Evolutionary conservation across 2,888 invertebrate species (phyloP), one percentile per base, ranked within the genome.

Genomic region (Apodemia duryi): DNA sequence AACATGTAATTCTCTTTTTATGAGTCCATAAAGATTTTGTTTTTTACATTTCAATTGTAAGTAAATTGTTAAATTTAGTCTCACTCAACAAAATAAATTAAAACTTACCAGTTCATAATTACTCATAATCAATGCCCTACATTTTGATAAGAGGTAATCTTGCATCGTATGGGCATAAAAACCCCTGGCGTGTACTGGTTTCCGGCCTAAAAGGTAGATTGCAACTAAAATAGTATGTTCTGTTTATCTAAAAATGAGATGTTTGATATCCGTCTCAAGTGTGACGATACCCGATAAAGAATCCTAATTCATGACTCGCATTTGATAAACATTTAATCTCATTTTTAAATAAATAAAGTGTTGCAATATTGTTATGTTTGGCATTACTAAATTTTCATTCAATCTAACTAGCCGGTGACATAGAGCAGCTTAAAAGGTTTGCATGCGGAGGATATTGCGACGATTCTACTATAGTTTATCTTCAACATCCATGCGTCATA

Each of bases 71-170:
- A 54, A 54, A 54, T 54, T 54, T 29, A 32, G 29, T 29, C 10
- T 54, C 28, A 29, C 29, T 54, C 54, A 1, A 54, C 29, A 11
- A 28, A 29, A 28, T 62, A 29, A 61, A 41, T 52, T 61, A 64
- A 61, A 57, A 57, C 63, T 21, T 52, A 65, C 41, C 61, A 70
- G 71, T 62, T 65, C 66, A 63, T 65, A 62, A 68, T 35, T 70
- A 75, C 80, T 46, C 81, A 90, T 91, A 84, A 86, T 91, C 91
- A 91, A 97, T 97, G 97, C 97, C 97, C 93, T 97, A 97, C 95
- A 96, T 97, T 93, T 93, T 97, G 93, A 96, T 97, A 81, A 95
- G 97, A 86, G 97, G 97, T 90, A 97, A 97, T 93, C 93, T 97
- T 82, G 96, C 96, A 86, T 96, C 97, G 63, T 96, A 96, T 88